A percentile compares a stretch with the other conserved stretches of the same genome.
phyloP scores from a whole-genome alignment of 2,888 invertebrate genomes.

The Callosobruchus maculatus region DNA sequence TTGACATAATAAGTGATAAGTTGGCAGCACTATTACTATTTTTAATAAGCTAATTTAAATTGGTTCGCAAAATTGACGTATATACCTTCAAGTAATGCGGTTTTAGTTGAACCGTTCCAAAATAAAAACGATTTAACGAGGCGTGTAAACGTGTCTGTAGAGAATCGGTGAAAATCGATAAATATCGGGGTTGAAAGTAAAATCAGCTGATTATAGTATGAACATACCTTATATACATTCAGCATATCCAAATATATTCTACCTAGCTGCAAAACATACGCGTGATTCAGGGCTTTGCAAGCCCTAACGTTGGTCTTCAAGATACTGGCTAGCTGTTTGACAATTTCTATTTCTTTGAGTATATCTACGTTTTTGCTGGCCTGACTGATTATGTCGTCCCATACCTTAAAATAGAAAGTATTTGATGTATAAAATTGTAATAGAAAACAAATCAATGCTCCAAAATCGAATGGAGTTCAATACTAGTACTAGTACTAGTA shows the following conservation, averaged over 20 bases:
- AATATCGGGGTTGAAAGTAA: background rate
- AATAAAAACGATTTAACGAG: too few species aligned
- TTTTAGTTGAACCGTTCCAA: too few species aligned
- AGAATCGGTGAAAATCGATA: background rate
- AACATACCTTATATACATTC: constrained; percentile 92
- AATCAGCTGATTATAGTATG: background rate
- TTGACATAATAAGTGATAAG: too few species aligned
- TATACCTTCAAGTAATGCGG: too few species aligned
- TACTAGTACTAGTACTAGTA: too few species aligned
- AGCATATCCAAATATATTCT: constrained; percentile 98
- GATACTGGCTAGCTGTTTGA: constrained; percentile 96
- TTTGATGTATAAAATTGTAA: background rate
- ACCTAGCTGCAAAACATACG: constrained; percentile 91
- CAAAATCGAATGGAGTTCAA: too few species aligned
- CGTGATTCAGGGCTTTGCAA: constrained; percentile 96
- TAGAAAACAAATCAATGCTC: too few species aligned
- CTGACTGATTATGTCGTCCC: constrained; percentile 97
- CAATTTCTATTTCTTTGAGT: constrained; percentile 92
- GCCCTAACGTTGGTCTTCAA: constrained; percentile 98
- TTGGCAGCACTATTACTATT: too few species aligned
- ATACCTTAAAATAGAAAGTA: constrained; percentile 50
- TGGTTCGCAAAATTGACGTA: too few species aligned
- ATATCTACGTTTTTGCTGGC: constrained; percentile 96
- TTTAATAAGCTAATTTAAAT: too few species aligned
- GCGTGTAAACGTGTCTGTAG: too few species aligned